These are phyloP conservation scores for Drosophila yakuba DNA, from an alignment of 1,140 invertebrate species.

Conservation along the genomic window DNA sequence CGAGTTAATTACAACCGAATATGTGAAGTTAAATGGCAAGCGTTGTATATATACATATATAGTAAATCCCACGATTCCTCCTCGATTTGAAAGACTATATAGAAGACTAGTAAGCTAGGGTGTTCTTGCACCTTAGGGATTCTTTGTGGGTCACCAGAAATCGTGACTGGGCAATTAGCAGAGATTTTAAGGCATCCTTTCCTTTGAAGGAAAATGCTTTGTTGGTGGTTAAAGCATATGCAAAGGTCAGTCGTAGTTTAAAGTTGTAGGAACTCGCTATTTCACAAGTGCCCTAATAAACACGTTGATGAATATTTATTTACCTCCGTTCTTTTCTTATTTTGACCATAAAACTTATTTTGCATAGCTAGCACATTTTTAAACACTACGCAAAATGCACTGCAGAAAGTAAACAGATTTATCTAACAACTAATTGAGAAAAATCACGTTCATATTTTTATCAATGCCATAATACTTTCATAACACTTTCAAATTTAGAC, in stretches of 20 bases:
- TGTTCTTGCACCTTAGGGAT: neutral
- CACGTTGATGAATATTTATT: no score
- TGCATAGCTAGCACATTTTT: neutral
- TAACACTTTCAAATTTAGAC: neutral
- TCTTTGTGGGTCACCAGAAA: neutral
- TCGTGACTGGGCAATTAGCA: neutral
- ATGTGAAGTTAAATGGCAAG: no score
- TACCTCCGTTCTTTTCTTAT: no score
- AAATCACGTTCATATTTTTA: constrained; percentile 17
- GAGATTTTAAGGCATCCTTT: neutral
- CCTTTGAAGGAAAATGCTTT: neutral
- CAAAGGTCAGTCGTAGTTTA: neutral
- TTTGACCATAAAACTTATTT: neutral
- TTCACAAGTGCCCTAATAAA: no score
- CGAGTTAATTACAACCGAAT: constrained; percentile 7
- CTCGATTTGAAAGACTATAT: neutral
- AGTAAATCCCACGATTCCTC: no score
- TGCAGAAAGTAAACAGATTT: neutral
- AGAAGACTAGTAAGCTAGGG: neutral
- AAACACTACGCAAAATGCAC: neutral
- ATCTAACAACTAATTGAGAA: neutral
- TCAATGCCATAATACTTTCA: constrained; percentile 4
- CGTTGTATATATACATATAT: neutral
- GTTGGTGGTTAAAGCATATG: neutral
- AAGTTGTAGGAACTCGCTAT: neutral